Conservation (phyloP, 2,797 vertebrate species). For the Acanthurus leucopareius region DNA sequence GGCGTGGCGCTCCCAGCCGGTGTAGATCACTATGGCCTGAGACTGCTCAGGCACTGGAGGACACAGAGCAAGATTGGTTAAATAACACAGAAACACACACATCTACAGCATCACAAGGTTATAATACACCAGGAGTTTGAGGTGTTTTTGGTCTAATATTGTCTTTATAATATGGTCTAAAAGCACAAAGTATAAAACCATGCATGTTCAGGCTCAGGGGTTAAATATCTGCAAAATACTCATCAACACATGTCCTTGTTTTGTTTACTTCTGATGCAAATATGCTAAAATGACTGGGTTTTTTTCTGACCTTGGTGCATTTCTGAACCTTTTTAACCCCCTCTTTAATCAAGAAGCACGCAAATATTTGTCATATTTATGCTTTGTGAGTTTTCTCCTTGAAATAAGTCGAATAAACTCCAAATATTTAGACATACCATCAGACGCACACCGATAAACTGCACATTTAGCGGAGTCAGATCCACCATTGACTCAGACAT, state of each 20-base stretch:
- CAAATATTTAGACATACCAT: slow-evolving; percentile 2
- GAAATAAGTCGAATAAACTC: slow-evolving; percentile 20
- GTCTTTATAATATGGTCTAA: too few species aligned
- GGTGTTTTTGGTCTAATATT: neutral
- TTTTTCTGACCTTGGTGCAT: neutral
- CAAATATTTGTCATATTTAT: neutral
- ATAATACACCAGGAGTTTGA: accelerated
- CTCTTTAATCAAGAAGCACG: neutral
- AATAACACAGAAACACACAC: neutral
- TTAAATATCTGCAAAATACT: neutral
- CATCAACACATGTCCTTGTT: neutral
- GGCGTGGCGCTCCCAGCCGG: slow-evolving; percentile 87
- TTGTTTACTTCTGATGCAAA: neutral
- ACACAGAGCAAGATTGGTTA: slow-evolving; percentile 17
- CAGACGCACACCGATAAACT: slow-evolving; percentile 30
- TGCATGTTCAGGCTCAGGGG: too few species aligned
- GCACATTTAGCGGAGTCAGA: slow-evolving; percentile 39
- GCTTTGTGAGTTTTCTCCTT: neutral
- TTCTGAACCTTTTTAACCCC: neutral
- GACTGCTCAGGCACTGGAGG: slow-evolving; percentile 80
- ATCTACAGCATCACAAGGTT: neutral
- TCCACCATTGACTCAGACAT: slow-evolving; percentile 32
- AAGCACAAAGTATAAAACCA: too few species aligned
- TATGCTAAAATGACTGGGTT: neutral
- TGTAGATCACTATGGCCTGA: slow-evolving; percentile 85